These are phyloP conservation scores for Ectemnius continuus DNA, from an alignment of 2,888 invertebrate genomes.

Conservation along the genomic window DNA sequence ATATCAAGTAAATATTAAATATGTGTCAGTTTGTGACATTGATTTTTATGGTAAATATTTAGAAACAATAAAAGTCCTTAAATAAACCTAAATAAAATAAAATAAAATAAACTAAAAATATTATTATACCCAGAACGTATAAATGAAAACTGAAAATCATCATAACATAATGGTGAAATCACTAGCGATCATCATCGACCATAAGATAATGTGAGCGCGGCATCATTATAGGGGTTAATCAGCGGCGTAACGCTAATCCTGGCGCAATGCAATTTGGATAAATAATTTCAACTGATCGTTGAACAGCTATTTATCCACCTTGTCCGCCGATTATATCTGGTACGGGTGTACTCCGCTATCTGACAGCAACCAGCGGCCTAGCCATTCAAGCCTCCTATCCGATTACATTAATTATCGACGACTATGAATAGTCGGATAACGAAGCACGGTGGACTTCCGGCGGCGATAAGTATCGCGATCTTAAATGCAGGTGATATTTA, in stretches of 20 bases:
- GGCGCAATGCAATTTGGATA: conserved; percentile 51
- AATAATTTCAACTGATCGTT: conserved; percentile 62
- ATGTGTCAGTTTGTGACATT: too few relatives aligned
- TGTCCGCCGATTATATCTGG: conserved; percentile 62
- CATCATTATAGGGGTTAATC: conserved; percentile 43
- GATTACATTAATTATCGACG: conserved; percentile 47
- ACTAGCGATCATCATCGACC: too few relatives aligned
- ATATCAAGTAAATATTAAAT: too few relatives aligned
- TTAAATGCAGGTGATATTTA: not conserved
- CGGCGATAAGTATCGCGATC: not conserved
- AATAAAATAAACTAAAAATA: too few relatives aligned
- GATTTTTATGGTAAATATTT: too few relatives aligned
- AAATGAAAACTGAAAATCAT: too few relatives aligned
- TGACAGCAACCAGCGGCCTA: conserved; percentile 26
- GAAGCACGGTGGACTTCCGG: not conserved
- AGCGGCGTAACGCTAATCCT: conserved; percentile 37
- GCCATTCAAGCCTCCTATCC: conserved; percentile 29
- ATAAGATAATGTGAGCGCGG: conserved; percentile 23
- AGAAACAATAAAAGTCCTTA: too few relatives aligned
- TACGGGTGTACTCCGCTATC: conserved; percentile 47
- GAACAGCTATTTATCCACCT: conserved; percentile 61
- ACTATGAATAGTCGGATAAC: conserved; percentile 31
- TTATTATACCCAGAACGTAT: too few relatives aligned
- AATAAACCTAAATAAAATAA: too few relatives aligned
- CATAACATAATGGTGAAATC: too few relatives aligned